These are phyloP conservation scores for Troides helena DNA, from an alignment of 2,888 invertebrate species.

Conservation along the genomic window DNA sequence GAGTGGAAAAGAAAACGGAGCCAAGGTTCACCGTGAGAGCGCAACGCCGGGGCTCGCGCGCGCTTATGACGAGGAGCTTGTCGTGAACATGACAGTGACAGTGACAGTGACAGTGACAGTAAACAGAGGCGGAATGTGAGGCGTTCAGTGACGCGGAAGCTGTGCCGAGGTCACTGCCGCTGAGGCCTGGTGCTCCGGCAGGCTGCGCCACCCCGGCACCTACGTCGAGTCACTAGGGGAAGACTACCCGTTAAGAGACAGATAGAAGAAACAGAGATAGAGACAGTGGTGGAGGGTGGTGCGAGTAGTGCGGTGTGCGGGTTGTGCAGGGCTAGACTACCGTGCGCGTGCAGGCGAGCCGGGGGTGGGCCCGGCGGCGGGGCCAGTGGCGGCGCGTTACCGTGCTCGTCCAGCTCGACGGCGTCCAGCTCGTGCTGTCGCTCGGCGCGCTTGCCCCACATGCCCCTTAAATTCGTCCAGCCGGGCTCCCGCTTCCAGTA, in stretches of 20 bases:
- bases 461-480: conserved; percentile 89
- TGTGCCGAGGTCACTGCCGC: too few relatives aligned
- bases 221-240: too few relatives aligned
- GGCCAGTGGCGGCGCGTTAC: conserved; percentile 41
- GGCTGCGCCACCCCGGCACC: not conserved
- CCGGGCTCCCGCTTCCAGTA: conserved; percentile 89
- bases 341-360: conserved; percentile 31
- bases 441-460: conserved; percentile 87
- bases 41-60: too few relatives aligned
- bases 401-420: conserved; percentile 53
- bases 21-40: too few relatives aligned
- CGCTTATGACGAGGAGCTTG: too few relatives aligned
- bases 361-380: too few relatives aligned
- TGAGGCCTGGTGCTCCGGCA: not conserved
- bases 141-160: too few relatives aligned
- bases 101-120: too few relatives aligned
- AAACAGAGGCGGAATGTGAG: too few relatives aligned
- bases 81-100: too few relatives aligned
- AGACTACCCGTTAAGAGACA: not conserved
- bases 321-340: conserved; percentile 19
- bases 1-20: too few relatives aligned
- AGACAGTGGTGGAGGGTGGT: too few relatives aligned
- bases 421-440: conserved; percentile 51
- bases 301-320: not conserved
- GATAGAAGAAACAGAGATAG: conserved; percentile 11